Evolutionary conservation across 2,888 invertebrate genomes (phyloP).

Genomic region (Brachynemurus nebulosus): DNA sequence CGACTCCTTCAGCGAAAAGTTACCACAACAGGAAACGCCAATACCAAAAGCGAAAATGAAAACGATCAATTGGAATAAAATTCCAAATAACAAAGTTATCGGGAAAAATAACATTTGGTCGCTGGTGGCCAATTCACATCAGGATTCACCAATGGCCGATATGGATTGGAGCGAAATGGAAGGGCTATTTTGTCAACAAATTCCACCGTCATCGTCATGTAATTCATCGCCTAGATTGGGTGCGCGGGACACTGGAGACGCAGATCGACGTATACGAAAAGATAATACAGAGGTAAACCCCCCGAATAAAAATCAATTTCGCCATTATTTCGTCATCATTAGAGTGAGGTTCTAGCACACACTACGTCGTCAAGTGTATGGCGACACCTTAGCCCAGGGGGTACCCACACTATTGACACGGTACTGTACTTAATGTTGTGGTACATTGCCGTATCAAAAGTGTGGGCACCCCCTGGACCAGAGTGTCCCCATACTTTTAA

Average conservation of each 20-base stretch:
- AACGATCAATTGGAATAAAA: slow-evolving; percentile 96
- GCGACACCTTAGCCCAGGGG: too few relatives aligned
- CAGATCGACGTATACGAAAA: slow-evolving; percentile 53
- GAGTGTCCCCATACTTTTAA: too few relatives aligned
- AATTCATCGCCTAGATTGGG: slow-evolving; percentile 40
- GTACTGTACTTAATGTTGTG: too few relatives aligned
- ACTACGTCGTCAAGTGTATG: too few relatives aligned
- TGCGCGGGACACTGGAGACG: slow-evolving; percentile 31
- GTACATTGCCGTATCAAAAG: too few relatives aligned
- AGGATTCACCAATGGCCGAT: slow-evolving; percentile 68
- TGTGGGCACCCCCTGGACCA: too few relatives aligned
- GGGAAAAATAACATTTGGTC: slow-evolving; percentile 92
- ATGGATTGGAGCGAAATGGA: slow-evolving; percentile 92
- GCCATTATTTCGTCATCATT: too few relatives aligned
- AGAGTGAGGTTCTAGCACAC: too few relatives aligned
- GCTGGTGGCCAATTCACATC: slow-evolving; percentile 70
- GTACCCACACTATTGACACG: too few relatives aligned
- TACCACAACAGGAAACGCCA: slow-evolving; percentile 86
- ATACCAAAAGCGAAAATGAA: slow-evolving; percentile 94
- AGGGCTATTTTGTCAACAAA: slow-evolving; percentile 85
- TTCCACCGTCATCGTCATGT: slow-evolving; percentile 35
- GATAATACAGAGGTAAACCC: slow-evolving; percentile 65
- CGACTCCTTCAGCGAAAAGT: slow-evolving; percentile 36
- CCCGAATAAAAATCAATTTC: too few relatives aligned
- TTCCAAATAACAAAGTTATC: slow-evolving; percentile 79